Evolutionary conservation across 2,113 vertebrate genomes (phyloP), one percentile per base, ranked within the genome.

Genomic region (Saccopteryx leptura): DNA sequence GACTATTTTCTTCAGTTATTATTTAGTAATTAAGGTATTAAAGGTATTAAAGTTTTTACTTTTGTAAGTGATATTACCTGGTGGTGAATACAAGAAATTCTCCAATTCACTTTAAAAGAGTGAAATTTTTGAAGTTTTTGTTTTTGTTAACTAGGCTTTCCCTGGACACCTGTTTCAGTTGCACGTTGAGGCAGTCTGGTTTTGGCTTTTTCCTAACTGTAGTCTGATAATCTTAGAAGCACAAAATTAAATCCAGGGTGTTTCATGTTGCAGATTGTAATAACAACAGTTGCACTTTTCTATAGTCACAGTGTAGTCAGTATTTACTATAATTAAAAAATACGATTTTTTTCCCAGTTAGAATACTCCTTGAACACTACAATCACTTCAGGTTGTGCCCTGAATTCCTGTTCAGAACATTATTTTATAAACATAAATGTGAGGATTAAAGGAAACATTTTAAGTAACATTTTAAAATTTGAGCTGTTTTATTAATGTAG

Each of bases 381-480:
- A 75, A 8, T 92, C 15, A 78, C 31, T 82, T 90, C 39, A 63
- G 13, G 17, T 28, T 52, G 9, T 90, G 8, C 4, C 33, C 15
- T 54, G 81, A 76, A 89, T 94, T 91, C 14, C 58, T 95, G n/a
- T 66, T 65, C 14, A 71, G 39, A 72, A 9, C 33, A 81, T 82
- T 86, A 12, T 85, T 68, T 93, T 79, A 71, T 93, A 66, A 84
- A 74, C n/a, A 61, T 76, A 88, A 94, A 84, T 86, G 54, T 54
- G 3, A 58, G n/a, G 5, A 65, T 78, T 87, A 79, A 93, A 78
- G 23, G 56, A 56, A 65, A 21, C 54, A 68, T 97, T 93, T 96
- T 90, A 50, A 88, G 61, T 94, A 46, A 23, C 60, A 72, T 94
- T 95, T 78, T 14, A 79, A 90, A 91, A 83, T 61, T 88, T 28